These are phyloP conservation scores for Crambe crambe DNA, from an alignment of 37 sponge, comb jelly and placozoan species.

Conservation along the genomic window DNA sequence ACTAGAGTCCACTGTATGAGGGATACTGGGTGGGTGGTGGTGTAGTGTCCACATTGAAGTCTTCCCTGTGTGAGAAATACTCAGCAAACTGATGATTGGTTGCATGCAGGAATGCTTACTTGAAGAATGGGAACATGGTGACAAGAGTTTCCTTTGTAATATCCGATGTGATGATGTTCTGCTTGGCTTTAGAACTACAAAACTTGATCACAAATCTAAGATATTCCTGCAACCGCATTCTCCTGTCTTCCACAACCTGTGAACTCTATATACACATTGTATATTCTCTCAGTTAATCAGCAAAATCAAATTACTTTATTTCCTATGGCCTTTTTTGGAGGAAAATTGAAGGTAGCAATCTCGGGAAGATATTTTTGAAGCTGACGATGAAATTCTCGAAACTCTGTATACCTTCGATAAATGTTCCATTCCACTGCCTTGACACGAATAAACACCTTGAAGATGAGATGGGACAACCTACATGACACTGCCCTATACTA, in stretches of 20 bases:
- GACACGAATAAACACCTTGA: slow-evolving; percentile 58
- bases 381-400: slow-evolving; percentile 84
- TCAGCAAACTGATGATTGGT: background rate
- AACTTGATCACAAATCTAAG: slow-evolving; percentile 57
- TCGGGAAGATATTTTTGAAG: slow-evolving; percentile 37
- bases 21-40: background rate
- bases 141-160: slow-evolving; percentile 60
- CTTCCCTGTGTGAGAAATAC: background rate
- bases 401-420: slow-evolving; percentile 91
- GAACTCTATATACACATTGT: slow-evolving; percentile 39
- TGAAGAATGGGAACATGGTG: slow-evolving; percentile 77
- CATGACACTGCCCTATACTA: slow-evolving; percentile 59
- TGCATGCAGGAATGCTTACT: slow-evolving; percentile 24
- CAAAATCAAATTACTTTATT: slow-evolving; percentile 57
- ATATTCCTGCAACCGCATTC: slow-evolving; percentile 74
- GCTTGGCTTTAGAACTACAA: slow-evolving; percentile 28
- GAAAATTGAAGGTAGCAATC: slow-evolving; percentile 70
- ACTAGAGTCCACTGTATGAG: slow-evolving; percentile 30
- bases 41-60: background rate
- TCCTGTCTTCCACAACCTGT: slow-evolving; percentile 72
- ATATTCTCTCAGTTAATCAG: background rate
- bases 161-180: slow-evolving; percentile 30
- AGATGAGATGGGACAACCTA: background rate
- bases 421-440: slow-evolving; percentile 94
- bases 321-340: slow-evolving; percentile 83